Conservation (phyloP, 1,140 invertebrate species). For the Platorchestia sp. region DNA sequence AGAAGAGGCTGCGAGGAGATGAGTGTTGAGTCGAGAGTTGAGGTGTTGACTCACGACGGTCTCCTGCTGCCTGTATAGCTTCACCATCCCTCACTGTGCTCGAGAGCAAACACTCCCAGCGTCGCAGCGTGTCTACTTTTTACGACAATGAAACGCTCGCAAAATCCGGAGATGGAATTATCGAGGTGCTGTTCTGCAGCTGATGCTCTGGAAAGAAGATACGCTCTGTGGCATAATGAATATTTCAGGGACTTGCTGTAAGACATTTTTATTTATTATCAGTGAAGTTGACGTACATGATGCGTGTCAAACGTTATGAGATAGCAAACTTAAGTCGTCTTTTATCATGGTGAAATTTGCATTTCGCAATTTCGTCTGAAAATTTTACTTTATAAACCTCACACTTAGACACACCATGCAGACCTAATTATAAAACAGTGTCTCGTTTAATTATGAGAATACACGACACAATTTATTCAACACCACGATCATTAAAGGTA, state of each 20-base stretch:
- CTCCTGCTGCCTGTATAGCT: neutral
- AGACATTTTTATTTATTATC: neutral
- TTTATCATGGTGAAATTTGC: neutral
- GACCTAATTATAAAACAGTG: neutral
- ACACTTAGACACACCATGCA: neutral
- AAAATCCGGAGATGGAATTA: neutral
- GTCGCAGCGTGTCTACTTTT: neutral
- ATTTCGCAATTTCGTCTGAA: neutral
- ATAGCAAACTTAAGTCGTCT: neutral
- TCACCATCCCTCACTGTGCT: conserved; percentile 1
- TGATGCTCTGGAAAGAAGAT: neutral
- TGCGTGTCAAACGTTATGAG: neutral
- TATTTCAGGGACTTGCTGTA: neutral
- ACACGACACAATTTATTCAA: neutral
- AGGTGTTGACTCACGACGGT: conserved; percentile 5
- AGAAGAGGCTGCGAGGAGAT: neutral
- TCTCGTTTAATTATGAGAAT: neutral
- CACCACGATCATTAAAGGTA: neutral
- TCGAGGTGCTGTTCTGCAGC: neutral
- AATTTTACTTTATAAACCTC: neutral
- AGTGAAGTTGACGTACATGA: neutral
- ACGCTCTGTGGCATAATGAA: neutral
- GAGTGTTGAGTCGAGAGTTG: neutral
- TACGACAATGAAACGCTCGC: neutral
- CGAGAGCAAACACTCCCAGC: conserved; percentile 7